These are phyloP conservation scores for Keiferia lycopersicella DNA, from an alignment of 2,888 invertebrate genomes.

Conservation along the genomic window DNA sequence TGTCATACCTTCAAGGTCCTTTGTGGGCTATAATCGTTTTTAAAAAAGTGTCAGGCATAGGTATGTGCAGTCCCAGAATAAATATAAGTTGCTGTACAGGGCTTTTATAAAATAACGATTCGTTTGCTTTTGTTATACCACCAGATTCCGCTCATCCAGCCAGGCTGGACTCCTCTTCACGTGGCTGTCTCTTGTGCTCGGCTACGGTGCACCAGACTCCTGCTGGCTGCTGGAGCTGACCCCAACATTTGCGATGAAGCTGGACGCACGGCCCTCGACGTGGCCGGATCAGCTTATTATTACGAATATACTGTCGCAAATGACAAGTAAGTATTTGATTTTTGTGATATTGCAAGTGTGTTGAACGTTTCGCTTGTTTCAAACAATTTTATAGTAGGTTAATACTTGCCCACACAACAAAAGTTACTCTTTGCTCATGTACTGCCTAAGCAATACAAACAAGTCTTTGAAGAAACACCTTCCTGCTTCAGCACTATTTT, in stretches of 20 bases:
- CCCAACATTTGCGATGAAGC: constrained; percentile 64
- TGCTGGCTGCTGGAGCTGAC: constrained; percentile 76
- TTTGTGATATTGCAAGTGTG: neutral
- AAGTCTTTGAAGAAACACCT: too few relatives aligned
- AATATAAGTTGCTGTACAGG: neutral
- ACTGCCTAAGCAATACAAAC: too few relatives aligned
- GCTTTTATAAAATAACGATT: neutral
- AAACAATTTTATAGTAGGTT: too few relatives aligned
- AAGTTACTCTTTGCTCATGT: too few relatives aligned
- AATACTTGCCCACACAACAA: too few relatives aligned
- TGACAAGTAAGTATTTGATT: constrained; percentile 37
- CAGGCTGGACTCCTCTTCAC: constrained; percentile 83
- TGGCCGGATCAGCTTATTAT: constrained; percentile 67
- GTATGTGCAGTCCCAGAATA: too few relatives aligned
- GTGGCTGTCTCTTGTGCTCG: constrained; percentile 79
- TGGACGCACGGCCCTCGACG: constrained; percentile 75
- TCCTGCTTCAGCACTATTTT: too few relatives aligned
- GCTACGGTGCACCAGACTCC: constrained; percentile 68
- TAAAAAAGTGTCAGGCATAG: too few relatives aligned
- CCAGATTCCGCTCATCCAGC: constrained; percentile 69
- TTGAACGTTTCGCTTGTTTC: too few relatives aligned
- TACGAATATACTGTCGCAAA: constrained; percentile 49
- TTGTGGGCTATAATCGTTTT: neutral
- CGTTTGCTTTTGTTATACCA: neutral
- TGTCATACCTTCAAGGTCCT: too few relatives aligned